Evolutionary conservation across 1,140 invertebrate genomes (phyloP), one percentile per base, ranked within the genome.

Genomic region (Ectropis grisescens): DNA sequence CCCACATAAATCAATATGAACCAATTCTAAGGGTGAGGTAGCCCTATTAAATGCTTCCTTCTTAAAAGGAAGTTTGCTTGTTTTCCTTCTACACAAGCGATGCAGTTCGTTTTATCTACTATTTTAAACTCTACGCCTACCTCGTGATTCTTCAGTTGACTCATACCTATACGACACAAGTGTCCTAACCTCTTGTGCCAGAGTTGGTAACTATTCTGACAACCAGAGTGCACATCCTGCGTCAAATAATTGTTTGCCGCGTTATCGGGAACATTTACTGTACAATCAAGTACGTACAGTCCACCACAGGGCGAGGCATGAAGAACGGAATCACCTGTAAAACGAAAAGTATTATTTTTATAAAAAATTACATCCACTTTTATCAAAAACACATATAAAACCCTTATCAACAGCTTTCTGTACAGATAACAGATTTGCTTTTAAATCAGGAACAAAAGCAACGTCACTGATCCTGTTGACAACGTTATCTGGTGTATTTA

Each of bases 1-100:
- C 26, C 70, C 72, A 41, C 47, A 62, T 1, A 71, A 13, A 56
- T 83, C 75, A 1, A 40, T 47, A 37, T 75, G 66, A 11, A 76
- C 41, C 14, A 66, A 40, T 39, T 69, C 56, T 11, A 38, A 25
- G 4, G 5, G 8, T 19, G 13, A 27, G 12, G 9, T 23, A 22
- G 14, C 15, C 10, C 16, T 28, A 2, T 28, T 22, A 25, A 13
- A 2, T 29, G 1, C 25, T 28, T 2, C n/a, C 15, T 27, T 10
- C 22, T 43, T 12, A 40, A 45, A 29, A 30, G 42, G 32, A 29
- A 29, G 27, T 29, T 39, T 7, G 36, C 30, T 14, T 39, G 29
- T 12, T 45, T 39, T 8, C 36, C 36, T 33, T 39, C 24, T 1
- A 35, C 19, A 30, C 36, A 45, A 3, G 33, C 29, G 7, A 39